Conservation (phyloP, 2,113 vertebrate species). For the Scartelaos histophorus region DNA sequence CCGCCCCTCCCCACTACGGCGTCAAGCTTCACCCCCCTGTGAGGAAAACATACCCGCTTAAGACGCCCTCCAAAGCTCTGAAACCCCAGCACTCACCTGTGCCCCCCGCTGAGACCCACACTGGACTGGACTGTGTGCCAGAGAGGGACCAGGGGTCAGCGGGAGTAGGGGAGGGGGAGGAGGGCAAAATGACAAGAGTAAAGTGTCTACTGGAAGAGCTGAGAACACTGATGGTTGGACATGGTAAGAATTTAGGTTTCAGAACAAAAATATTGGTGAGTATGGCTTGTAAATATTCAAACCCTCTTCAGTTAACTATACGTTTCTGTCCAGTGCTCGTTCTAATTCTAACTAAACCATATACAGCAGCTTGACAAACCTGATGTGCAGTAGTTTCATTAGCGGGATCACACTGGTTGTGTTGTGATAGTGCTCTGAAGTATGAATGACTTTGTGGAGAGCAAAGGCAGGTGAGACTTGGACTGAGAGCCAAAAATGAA, state of each 20-base stretch:
- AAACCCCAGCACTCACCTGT: neutral
- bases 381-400: too few species aligned
- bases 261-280: too few species aligned
- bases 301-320: too few species aligned
- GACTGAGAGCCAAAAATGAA: too few species aligned
- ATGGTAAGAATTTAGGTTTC: slow-evolving; percentile 73
- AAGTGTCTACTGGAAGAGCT: slow-evolving; percentile 84
- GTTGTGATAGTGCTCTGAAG: too few species aligned
- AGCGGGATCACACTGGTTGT: too few species aligned
- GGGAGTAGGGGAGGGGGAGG: slow-evolving; percentile 48
- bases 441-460: too few species aligned
- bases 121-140: neutral
- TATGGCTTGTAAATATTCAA: too few species aligned
- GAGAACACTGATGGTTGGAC: slow-evolving; percentile 78
- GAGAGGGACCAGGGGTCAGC: neutral
- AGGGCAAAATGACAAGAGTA: slow-evolving; percentile 71
- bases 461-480: too few species aligned
- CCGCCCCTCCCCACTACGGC: slow-evolving; percentile 20
- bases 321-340: too few species aligned
- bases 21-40: slow-evolving; percentile 29
- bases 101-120: neutral
- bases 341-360: too few species aligned
- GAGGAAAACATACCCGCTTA: neutral
- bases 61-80: neutral
- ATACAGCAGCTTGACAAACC: too few species aligned